Evolutionary conservation across 2,888 invertebrate species (phyloP).

Genomic region (Apomyelois bistriatella): DNA sequence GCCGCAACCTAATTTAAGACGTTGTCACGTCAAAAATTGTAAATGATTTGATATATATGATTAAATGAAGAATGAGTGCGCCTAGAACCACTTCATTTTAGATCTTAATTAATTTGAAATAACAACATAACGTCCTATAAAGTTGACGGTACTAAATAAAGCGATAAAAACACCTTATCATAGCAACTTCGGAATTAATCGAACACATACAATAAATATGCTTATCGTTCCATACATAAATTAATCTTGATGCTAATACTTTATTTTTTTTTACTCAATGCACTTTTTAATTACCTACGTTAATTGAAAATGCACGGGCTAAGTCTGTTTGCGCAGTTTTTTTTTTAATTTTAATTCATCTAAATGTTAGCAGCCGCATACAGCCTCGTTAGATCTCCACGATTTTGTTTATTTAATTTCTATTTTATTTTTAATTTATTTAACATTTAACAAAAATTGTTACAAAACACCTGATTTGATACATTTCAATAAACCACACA

Average conservation of each 20-base stretch:
- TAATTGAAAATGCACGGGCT: conserved; percentile 61
- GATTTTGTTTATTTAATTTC: neutral
- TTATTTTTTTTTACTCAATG: conserved; percentile 57
- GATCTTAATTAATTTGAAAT: conserved; percentile 8
- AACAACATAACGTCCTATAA: conserved; percentile 8
- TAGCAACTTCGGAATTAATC: conserved; percentile 58
- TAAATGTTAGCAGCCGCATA: conserved; percentile 1
- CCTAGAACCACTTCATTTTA: neutral
- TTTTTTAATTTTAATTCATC: conserved; percentile 19
- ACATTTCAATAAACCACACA: too few relatives aligned
- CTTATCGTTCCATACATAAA: conserved; percentile 66
- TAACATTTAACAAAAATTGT: too few relatives aligned
- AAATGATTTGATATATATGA: neutral
- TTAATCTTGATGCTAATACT: conserved; percentile 66
- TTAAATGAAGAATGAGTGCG: neutral
- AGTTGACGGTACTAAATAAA: conserved; percentile 22
- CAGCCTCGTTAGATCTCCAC: neutral
- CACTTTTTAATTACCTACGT: conserved; percentile 71
- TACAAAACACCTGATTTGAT: too few relatives aligned
- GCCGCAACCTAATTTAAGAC: too few relatives aligned
- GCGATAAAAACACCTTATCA: conserved; percentile 46
- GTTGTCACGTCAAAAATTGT: too few relatives aligned
- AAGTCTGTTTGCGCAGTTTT: conserved; percentile 30
- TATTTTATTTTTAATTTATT: too few relatives aligned
- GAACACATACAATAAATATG: conserved; percentile 64